A percentile compares a stretch with the other conserved stretches of the same genome.
phyloP scores from a whole-genome alignment of 2,797 vertebrate genomes.

The Dromococcyx pavoninus region DNA sequence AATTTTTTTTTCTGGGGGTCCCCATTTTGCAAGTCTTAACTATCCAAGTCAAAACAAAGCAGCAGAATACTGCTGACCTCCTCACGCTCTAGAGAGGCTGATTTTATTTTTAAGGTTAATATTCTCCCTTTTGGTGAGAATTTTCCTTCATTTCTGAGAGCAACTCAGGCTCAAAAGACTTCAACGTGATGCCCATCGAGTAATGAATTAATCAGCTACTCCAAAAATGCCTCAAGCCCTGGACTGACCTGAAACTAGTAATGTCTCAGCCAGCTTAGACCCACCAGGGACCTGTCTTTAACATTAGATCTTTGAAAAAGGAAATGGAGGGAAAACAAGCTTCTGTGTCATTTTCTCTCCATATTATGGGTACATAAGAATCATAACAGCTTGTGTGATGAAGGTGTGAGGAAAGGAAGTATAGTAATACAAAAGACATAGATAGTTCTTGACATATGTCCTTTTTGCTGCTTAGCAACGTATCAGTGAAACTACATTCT shows the following conservation, averaged over 20 bases:
- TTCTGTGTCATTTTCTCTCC: not conserved
- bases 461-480: conserved; percentile 58
- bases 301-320: not conserved
- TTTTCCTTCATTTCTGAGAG: conserved; percentile 20
- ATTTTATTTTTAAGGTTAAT: conserved; percentile 19
- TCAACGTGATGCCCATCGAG: not conserved
- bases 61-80: not conserved
- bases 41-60: not conserved
- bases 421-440: conserved; percentile 25
- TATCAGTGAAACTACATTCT: not conserved
- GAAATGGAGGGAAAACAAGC: not conserved
- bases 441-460: conserved; percentile 30
- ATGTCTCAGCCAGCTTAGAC: not conserved
- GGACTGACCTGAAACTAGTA: not conserved
- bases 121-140: conserved; percentile 9
- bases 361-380: not conserved
- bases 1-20: not conserved
- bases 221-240: not conserved
- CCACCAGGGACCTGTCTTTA: not conserved
- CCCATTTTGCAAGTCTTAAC: not conserved
- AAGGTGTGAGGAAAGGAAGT: conserved; percentile 15
- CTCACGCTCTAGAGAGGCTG: not conserved
- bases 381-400: not conserved
- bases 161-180: not conserved
- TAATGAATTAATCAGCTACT: conserved; percentile 8